Evolutionary conservation across 2,888 invertebrate genomes (phyloP).

Genomic region (Xestoiulus laeticollis): DNA sequence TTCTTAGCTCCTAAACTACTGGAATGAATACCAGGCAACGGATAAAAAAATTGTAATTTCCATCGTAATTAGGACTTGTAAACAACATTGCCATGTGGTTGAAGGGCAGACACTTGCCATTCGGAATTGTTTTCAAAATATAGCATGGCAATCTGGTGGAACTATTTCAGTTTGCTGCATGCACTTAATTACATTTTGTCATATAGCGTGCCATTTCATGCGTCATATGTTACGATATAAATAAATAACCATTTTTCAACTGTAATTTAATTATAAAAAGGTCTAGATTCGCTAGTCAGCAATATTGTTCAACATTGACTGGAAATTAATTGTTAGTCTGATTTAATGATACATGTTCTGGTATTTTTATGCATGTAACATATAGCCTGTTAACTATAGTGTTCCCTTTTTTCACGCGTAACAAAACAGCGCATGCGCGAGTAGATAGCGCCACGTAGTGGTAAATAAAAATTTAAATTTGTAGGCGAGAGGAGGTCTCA

Average conservation of each 20-base stretch:
- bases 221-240: background rate
- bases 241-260: background rate
- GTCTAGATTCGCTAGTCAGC: background rate
- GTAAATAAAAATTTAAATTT: no score
- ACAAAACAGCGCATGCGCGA: no score
- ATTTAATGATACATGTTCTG: no score
- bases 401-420: no score
- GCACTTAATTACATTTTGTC: background rate
- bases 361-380: no score
- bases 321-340: no score
- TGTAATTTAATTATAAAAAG: background rate
- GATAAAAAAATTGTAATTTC: constrained; percentile 18
- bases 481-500: no score
- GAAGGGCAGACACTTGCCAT: background rate
- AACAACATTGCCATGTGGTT: background rate
- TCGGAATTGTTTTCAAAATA: background rate
- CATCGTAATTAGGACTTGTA: background rate
- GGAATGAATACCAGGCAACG: background rate
- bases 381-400: no score
- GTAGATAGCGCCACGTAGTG: no score
- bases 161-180: background rate
- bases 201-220: background rate
- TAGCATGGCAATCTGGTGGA: background rate
- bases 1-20: background rate
- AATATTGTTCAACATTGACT: background rate